Conservation (phyloP, 2,113 vertebrate species). For the Mesitornis unicolor region DNA sequence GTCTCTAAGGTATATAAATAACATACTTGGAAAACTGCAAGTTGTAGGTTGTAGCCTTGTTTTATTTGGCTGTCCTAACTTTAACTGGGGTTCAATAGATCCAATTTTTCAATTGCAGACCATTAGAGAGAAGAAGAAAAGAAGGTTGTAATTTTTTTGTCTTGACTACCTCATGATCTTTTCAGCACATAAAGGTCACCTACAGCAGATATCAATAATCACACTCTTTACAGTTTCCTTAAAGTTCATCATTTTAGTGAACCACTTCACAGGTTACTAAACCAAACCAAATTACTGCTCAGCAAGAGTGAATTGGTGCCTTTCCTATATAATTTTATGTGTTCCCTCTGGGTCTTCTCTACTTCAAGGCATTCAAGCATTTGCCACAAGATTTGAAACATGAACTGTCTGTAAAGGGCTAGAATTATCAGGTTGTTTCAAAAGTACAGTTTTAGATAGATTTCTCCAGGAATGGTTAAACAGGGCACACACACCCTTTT, state of each 20-base stretch:
- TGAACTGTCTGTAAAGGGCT: constrained; percentile 22
- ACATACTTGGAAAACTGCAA: constrained; percentile 27
- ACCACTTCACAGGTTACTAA: constrained; percentile 61
- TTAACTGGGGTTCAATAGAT: constrained; percentile 42
- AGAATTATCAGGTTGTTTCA: constrained; percentile 32
- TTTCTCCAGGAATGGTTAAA: constrained; percentile 14
- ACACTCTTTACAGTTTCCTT: constrained; percentile 42
- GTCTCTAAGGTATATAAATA: constrained; percentile 47
- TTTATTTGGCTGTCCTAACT: constrained; percentile 47
- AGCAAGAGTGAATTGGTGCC: constrained; percentile 56
- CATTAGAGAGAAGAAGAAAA: constrained; percentile 48
- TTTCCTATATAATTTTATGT: constrained; percentile 63
- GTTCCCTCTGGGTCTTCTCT: constrained; percentile 30
- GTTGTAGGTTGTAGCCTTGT: constrained; percentile 20
- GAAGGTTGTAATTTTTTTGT: constrained; percentile 54
- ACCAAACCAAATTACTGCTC: constrained; percentile 60
- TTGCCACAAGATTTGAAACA: constrained; percentile 47
- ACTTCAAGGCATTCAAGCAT: background rate
- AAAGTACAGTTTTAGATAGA: background rate
- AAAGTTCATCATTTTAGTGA: constrained; percentile 65
- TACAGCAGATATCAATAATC: constrained; percentile 49
- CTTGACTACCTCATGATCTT: constrained; percentile 55
- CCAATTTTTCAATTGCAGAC: constrained; percentile 45
- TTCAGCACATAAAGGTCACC: constrained; percentile 65
- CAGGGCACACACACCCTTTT: background rate